These are phyloP conservation scores for Chelonus insularis DNA, from an alignment of 1,140 invertebrate genomes.

Conservation along the genomic window DNA sequence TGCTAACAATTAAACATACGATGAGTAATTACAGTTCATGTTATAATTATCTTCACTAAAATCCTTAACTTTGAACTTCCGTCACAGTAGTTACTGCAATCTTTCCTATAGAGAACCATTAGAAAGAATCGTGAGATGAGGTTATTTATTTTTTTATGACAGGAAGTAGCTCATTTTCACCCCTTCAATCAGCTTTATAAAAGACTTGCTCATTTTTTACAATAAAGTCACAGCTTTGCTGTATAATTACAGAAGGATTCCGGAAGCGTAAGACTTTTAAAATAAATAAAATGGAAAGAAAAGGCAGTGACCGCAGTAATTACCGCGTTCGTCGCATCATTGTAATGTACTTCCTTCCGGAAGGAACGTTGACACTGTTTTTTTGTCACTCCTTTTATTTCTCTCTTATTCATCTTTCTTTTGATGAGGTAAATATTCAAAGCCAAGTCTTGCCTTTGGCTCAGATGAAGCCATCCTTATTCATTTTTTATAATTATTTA, in stretches of 20 bases:
- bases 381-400: background rate
- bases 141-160: background rate
- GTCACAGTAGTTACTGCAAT: background rate
- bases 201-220: background rate
- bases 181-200: conserved; percentile 2
- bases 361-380: background rate
- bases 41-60: conserved; percentile 2
- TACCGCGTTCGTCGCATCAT: background rate
- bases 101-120: background rate
- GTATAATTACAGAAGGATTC: background rate
- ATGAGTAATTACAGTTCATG: background rate
- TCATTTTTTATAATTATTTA: too few species aligned
- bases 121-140: background rate
- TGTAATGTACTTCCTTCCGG: background rate
- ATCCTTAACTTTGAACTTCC: background rate
- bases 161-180: conserved; percentile 4
- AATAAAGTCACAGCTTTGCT: background rate
- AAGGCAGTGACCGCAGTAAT: background rate
- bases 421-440: background rate
- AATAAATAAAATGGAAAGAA: background rate
- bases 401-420: too few species aligned
- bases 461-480: too few species aligned
- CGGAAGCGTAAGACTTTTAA: background rate
- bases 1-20: too few species aligned
- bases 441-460: background rate